Percentiles rank a stretch among this genome's conserved stretches.
phyloP scores from a whole-genome alignment of 2,113 vertebrate species.

The Callipepla californica region DNA sequence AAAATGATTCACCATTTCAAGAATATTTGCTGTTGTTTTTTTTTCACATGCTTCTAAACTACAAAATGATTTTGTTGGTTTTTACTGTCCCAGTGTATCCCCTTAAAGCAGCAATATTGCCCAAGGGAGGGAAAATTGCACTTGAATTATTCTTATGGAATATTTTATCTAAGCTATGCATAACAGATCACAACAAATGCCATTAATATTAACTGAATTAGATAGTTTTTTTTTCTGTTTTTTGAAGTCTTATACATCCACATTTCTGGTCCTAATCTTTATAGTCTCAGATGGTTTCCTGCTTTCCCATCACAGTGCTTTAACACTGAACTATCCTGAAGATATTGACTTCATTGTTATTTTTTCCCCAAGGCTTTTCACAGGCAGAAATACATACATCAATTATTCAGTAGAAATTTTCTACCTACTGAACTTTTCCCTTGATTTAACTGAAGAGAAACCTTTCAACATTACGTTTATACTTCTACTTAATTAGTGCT shows the following conservation, averaged over 20 bases:
- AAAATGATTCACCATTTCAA: background rate
- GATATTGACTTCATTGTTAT: background rate
- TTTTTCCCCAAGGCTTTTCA: slow-evolving; percentile 18
- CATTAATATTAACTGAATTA: background rate
- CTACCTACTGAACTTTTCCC: background rate
- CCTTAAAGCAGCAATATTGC: background rate
- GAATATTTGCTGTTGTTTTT: background rate
- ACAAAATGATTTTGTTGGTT: background rate
- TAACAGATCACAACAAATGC: background rate
- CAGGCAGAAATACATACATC: background rate
- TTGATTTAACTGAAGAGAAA: background rate
- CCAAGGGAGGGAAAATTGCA: background rate
- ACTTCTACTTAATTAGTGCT: background rate
- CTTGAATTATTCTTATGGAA: background rate
- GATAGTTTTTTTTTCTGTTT: background rate
- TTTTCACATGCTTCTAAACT: accelerated
- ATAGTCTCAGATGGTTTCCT: background rate
- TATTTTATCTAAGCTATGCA: background rate
- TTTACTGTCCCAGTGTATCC: background rate
- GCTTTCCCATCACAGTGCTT: background rate
- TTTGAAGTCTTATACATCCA: background rate
- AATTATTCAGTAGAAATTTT: slow-evolving; percentile 29
- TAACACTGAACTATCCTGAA: background rate
- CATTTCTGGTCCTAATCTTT: background rate
- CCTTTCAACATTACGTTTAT: background rate